phyloP scores from a whole-genome alignment of 2,113 vertebrate species.

The Chaenogobius annularis region DNA sequence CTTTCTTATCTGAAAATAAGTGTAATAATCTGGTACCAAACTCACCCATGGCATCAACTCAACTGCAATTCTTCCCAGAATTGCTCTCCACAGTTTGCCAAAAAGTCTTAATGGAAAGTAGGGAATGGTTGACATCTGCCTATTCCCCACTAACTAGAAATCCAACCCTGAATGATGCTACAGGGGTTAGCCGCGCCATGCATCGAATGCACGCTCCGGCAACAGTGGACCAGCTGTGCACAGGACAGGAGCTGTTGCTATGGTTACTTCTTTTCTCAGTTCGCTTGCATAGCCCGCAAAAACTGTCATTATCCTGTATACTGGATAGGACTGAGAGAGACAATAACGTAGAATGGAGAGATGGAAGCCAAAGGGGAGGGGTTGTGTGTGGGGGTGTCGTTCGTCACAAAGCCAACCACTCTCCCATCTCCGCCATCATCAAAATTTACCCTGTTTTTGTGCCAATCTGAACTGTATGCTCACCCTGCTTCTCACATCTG shows the following conservation, averaged over 20 bases:
- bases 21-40: background rate
- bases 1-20: background rate
- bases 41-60: background rate
- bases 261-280: conserved; percentile 75
- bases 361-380: conserved; percentile 14
- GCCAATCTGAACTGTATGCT: conserved; percentile 18
- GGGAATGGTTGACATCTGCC: conserved; percentile 44
- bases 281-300: conserved; percentile 75
- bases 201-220: conserved; percentile 50
- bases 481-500: conserved; percentile 14
- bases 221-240: conserved; percentile 59
- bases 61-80: conserved; percentile 33
- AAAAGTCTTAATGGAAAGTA: conserved; percentile 37
- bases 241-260: conserved; percentile 81
- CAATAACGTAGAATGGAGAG: conserved; percentile 30
- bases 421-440: conserved; percentile 49
- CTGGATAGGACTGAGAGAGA: conserved; percentile 64
- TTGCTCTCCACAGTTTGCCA: conserved; percentile 34
- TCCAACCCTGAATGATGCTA: conserved; percentile 52
- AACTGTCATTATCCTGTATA: conserved; percentile 82
- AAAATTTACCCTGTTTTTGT: conserved; percentile 59
- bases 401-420: conserved; percentile 45
- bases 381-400: conserved; percentile 15
- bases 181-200: conserved; percentile 57
- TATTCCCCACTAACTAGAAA: conserved; percentile 20